phyloP scores from a whole-genome alignment of 2,888 invertebrate genomes.

The Athripsodes cinereus region DNA sequence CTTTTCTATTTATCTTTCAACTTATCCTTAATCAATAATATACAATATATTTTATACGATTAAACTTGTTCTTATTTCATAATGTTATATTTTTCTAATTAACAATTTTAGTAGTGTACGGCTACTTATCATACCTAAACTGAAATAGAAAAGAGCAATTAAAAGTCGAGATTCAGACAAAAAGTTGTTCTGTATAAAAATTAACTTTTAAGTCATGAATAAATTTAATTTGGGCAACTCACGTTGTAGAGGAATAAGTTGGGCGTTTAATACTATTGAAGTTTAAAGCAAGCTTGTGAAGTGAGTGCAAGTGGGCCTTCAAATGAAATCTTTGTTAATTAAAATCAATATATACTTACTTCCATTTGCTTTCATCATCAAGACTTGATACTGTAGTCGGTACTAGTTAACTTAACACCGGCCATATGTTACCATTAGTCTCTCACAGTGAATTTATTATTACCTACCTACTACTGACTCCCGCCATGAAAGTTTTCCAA shows the following conservation, averaged over 20 bases:
- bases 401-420: slow-evolving; percentile 9
- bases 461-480: background rate
- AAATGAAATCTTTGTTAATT: background rate
- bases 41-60: no score
- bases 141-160: background rate
- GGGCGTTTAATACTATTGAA: no score
- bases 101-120: no score
- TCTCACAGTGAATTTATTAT: slow-evolving; percentile 3
- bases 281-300: no score
- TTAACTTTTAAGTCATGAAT: background rate
- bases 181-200: background rate
- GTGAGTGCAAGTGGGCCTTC: background rate
- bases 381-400: background rate
- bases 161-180: background rate
- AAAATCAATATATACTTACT: background rate
- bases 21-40: no score
- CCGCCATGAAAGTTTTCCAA: slow-evolving; percentile 15
- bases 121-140: no score
- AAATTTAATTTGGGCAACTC: background rate
- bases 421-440: slow-evolving; percentile 12
- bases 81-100: no score
- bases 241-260: no score
- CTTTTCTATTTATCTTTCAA: no score
- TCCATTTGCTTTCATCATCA: background rate
- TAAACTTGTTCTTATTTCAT: no score